phyloP scores from a whole-genome alignment of 2,113 vertebrate species.

The Chamaea fasciata region DNA sequence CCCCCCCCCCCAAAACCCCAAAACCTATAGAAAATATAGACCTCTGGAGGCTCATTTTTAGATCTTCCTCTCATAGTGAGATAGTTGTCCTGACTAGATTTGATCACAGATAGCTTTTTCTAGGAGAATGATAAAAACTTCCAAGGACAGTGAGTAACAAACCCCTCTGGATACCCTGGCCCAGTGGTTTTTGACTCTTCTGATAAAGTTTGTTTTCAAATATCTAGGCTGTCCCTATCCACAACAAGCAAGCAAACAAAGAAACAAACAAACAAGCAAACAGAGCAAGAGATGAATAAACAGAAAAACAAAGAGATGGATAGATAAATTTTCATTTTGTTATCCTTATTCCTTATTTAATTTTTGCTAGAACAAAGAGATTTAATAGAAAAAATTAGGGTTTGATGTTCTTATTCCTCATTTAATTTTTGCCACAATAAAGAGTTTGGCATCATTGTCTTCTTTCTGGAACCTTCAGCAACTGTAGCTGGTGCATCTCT shows the following conservation, averaged over 20 bases:
- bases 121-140: neutral
- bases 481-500: neutral
- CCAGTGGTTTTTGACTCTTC: neutral
- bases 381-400: fast-evolving
- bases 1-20: too few species aligned
- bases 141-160: neutral
- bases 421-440: neutral
- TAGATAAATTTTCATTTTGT: neutral
- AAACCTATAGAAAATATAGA: neutral
- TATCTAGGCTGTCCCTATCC: fast-evolving
- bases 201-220: neutral
- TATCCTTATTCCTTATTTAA: neutral
- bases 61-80: neutral
- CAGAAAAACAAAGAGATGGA: fast-evolving
- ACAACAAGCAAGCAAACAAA: neutral
- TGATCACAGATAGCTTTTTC: neutral
- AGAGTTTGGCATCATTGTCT: neutral
- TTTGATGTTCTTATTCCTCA: neutral
- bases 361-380: neutral
- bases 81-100: neutral
- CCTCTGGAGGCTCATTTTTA: neutral
- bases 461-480: neutral
- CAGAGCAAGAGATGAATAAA: fast-evolving
- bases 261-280: fast-evolving
- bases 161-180: fast-evolving